Evolutionary conservation across 64 coral and sea anemone species (phyloP).

Genomic region (Montipora cactus): DNA sequence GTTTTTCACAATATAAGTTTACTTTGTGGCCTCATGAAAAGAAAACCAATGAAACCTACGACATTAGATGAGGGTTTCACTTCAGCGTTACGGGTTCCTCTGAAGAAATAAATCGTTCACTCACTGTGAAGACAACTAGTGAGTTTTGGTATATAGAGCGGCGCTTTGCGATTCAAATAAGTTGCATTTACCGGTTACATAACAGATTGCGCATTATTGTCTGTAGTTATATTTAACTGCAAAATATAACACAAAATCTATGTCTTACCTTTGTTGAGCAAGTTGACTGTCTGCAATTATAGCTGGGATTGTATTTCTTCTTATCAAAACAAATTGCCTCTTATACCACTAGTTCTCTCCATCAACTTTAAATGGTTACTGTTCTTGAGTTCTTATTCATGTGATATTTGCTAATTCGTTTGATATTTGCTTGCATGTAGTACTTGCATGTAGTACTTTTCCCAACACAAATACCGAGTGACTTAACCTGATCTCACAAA

Average conservation of each 20-base stretch:
- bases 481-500: neutral
- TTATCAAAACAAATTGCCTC: neutral
- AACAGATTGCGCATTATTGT: too few relatives aligned
- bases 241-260: neutral
- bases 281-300: neutral
- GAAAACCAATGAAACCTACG: too few relatives aligned
- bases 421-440: neutral
- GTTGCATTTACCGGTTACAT: too few relatives aligned
- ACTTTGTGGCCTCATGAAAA: too few relatives aligned
- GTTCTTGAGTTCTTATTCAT: neutral
- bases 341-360: neutral
- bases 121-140: too few relatives aligned
- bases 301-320: neutral
- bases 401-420: too few relatives aligned
- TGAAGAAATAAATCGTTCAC: too few relatives aligned
- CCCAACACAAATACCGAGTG: neutral
- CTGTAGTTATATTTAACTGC: too few relatives aligned
- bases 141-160: too few relatives aligned
- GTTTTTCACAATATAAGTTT: too few relatives aligned
- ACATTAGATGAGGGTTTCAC: too few relatives aligned
- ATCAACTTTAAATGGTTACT: neutral
- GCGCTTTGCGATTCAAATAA: neutral
- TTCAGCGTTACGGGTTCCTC: too few relatives aligned
- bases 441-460: neutral
- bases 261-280: neutral